These are phyloP conservation scores for Phrynosoma blainvillii DNA, from an alignment of 2,113 vertebrate genomes.

Conservation along the genomic window DNA sequence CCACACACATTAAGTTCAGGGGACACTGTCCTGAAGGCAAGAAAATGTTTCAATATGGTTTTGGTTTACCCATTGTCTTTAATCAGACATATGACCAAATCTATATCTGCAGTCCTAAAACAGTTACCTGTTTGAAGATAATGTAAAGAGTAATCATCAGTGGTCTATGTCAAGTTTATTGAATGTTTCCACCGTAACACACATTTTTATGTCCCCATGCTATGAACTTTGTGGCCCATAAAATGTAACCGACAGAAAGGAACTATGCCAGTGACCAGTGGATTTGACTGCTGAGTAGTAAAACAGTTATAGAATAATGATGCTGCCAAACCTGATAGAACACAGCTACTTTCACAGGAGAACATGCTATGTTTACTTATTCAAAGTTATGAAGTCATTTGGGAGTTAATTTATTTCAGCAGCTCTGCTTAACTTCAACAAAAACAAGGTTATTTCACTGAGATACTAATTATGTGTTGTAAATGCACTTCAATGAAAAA, in stretches of 20 bases:
- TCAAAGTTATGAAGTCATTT: not conserved
- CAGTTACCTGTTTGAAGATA: not conserved
- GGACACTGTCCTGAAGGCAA: not conserved
- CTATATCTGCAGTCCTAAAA: rapidly evolving
- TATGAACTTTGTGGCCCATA: not conserved
- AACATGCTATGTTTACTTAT: not conserved
- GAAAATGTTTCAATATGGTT: not conserved
- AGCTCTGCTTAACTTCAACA: not conserved
- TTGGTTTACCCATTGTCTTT: not conserved
- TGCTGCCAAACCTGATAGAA: not conserved
- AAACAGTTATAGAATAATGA: not conserved
- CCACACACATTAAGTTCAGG: not conserved
- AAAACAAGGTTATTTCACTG: not conserved
- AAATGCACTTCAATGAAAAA: conserved; percentile 12
- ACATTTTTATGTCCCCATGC: rapidly evolving
- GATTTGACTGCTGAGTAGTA: not conserved
- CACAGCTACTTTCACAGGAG: not conserved
- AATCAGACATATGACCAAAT: not conserved
- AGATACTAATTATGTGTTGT: conserved; percentile 15
- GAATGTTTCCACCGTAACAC: not conserved
- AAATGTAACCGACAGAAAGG: not conserved
- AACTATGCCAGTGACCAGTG: not conserved
- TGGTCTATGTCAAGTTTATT: not conserved
- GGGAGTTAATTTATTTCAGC: conserved; percentile 1
- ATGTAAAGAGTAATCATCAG: rapidly evolving